Evolutionary conservation across 92 coral and sea anemone genomes (phyloP).

Genomic region (Plumapathes pennacea): DNA sequence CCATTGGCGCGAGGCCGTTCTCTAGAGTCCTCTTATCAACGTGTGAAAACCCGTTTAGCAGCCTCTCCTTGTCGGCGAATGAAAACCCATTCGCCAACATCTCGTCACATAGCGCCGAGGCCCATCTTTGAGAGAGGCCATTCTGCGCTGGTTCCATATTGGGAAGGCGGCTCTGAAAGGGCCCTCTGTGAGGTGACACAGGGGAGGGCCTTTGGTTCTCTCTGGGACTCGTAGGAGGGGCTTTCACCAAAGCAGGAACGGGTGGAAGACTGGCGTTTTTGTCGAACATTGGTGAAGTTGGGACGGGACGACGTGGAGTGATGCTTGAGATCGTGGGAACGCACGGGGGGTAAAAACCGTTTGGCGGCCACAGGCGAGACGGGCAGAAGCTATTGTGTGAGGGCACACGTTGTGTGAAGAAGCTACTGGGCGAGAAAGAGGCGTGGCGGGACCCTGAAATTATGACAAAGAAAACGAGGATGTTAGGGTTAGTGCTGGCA

Average conservation of each 20-base stretch:
- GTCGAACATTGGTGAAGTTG: slow-evolving; percentile 8
- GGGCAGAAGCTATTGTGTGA: slow-evolving; percentile 26
- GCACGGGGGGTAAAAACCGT: slow-evolving; percentile 26
- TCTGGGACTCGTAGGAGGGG: slow-evolving; percentile 64
- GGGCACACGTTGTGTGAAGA: slow-evolving; percentile 4
- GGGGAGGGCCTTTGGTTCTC: too few species aligned
- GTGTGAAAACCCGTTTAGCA: slow-evolving; percentile 31
- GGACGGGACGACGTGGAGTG: slow-evolving; percentile 14
- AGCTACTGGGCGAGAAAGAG: too few species aligned
- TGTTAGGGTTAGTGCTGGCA: too few species aligned
- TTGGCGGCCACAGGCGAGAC: slow-evolving; percentile 73
- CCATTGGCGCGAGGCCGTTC: slow-evolving; percentile 15
- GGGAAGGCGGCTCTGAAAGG: slow-evolving; percentile 25
- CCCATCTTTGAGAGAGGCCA: not conserved
- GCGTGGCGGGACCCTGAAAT: too few species aligned
- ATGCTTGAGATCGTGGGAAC: slow-evolving; percentile 23
- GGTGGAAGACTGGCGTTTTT: slow-evolving; percentile 62
- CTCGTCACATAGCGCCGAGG: not conserved
- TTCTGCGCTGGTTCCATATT: slow-evolving; percentile 13
- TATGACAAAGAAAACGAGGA: too few species aligned
- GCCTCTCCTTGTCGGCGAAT: slow-evolving; percentile 15
- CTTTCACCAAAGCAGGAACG: slow-evolving; percentile 61
- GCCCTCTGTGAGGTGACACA: slow-evolving; percentile 8
- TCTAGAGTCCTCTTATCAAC: too few species aligned
- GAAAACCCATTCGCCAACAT: slow-evolving; percentile 5